Conservation (phyloP, 2,797 vertebrate species). For the Crenichthys baileyi region DNA sequence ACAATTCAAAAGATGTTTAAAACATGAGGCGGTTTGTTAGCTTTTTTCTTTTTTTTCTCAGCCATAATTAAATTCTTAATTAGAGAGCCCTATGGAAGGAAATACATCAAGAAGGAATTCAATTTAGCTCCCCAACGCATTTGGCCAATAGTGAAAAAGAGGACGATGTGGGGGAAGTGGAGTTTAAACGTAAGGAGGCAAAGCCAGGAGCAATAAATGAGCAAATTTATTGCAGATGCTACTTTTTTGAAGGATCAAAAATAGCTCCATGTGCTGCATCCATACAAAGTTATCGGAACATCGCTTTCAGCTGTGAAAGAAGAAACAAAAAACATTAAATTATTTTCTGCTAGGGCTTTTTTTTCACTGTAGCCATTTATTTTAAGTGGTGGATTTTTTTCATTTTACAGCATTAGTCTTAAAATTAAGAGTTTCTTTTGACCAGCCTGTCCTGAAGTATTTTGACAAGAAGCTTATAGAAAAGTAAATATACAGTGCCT, state of each 20-base stretch:
- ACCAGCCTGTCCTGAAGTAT: background rate
- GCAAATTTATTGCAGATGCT: constrained; percentile 37
- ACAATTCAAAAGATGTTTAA: constrained; percentile 67
- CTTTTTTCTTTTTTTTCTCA: constrained; percentile 65
- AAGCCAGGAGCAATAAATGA: constrained; percentile 42
- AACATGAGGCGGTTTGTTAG: constrained; percentile 75
- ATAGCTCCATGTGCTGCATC: constrained; percentile 44
- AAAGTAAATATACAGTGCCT: background rate
- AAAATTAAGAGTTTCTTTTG: background rate
- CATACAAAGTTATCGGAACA: constrained; percentile 42
- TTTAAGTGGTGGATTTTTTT: background rate
- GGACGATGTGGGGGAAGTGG: constrained; percentile 28
- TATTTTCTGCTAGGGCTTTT: background rate
- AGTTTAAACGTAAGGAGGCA: constrained; percentile 41
- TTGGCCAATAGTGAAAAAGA: constrained; percentile 52
- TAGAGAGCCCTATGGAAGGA: constrained; percentile 70
- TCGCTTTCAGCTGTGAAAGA: background rate
- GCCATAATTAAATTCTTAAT: constrained; percentile 83
- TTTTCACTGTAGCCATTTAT: background rate
- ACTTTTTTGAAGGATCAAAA: constrained; percentile 25
- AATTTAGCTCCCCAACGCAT: constrained; percentile 67
- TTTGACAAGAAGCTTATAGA: background rate
- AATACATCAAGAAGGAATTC: constrained; percentile 68
- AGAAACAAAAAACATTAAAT: background rate
- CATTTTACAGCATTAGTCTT: background rate